Evolutionary conservation across 2,797 vertebrate genomes (phyloP), one percentile per base, ranked within the genome.

Genomic region (Parauchenoglanis ngamensis): DNA sequence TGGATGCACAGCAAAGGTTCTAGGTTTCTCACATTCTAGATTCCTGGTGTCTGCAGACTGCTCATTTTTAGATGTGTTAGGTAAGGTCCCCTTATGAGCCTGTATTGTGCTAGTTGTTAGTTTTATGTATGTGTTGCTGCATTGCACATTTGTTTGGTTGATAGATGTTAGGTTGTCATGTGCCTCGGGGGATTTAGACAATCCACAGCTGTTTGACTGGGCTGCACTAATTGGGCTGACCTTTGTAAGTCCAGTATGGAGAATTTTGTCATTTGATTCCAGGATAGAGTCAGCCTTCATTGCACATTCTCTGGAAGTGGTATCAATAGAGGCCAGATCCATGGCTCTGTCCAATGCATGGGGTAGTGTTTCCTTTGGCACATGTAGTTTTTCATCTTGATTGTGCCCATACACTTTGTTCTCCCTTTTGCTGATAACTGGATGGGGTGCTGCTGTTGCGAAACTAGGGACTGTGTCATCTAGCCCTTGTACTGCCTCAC

Each of bases 241-340:
- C 84, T 91, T 91, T 88, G 87, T 88, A 73, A 86, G 87, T 88
- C 89, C 85, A 80, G 78, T 76, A 80, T 78, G 87, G 25, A 65
- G 82, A 87, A 49, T 89, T 86, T 86, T 92, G 73, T 89, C 85
- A 73, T 88, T 86, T 81, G 93, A 92, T 91, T 92, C 90, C 88
- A 85, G 85, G 67, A 91, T 81, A 88, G 89, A 87, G 11, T 84
- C 15, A 2, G 86, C 63, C 65, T 89, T 92, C 56, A 76, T 82
- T 19, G 89, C 46, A 10, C 68, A 88, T 87, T 87, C 89, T 87
- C 67, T 90, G 13, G 68, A 56, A 54, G 85, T 65, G n/a, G 28
- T 78, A 40, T 87, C 83, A 88, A 86, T 56, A 85, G 85, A 87
- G 31, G 59, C 25, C 28, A 28, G 40, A 81, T 90, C 90, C 56